Conservation (phyloP, 2,113 vertebrate species). For the Dromas ardeola region DNA sequence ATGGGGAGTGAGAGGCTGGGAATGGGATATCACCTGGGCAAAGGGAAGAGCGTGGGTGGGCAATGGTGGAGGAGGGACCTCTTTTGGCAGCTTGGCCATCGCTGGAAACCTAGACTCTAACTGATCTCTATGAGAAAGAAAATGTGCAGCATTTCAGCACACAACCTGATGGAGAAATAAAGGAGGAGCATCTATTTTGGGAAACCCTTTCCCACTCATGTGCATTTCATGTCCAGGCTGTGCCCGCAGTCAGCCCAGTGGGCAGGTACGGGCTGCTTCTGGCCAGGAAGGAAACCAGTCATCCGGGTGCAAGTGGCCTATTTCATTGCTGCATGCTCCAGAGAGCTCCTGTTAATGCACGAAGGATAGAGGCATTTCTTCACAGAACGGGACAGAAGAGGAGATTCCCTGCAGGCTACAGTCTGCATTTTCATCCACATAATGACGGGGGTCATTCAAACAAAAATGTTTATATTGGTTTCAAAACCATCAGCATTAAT, state of each 20-base stretch:
- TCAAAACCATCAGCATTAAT: background rate
- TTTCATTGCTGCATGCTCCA: background rate
- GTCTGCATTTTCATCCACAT: background rate
- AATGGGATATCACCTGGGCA: background rate
- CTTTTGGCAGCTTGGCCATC: background rate
- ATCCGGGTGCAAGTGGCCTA: background rate
- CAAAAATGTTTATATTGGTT: background rate
- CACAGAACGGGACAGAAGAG: background rate
- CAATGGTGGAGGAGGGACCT: background rate
- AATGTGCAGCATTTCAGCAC: background rate
- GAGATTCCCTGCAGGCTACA: background rate
- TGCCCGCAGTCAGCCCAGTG: background rate
- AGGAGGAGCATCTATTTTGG: background rate
- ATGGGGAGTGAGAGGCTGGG: background rate
- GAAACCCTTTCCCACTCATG: background rate
- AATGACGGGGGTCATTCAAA: background rate
- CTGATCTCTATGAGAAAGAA: background rate
- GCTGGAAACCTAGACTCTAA: background rate
- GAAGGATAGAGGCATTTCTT: background rate
- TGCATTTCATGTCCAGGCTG: background rate
- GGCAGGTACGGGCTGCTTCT: background rate
- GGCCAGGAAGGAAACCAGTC: background rate
- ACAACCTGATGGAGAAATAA: background rate
- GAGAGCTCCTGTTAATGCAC: background rate
- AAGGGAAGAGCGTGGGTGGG: background rate